Evolutionary conservation across 1,140 invertebrate species (phyloP).

Genomic region (Lasioglossum baleicum): DNA sequence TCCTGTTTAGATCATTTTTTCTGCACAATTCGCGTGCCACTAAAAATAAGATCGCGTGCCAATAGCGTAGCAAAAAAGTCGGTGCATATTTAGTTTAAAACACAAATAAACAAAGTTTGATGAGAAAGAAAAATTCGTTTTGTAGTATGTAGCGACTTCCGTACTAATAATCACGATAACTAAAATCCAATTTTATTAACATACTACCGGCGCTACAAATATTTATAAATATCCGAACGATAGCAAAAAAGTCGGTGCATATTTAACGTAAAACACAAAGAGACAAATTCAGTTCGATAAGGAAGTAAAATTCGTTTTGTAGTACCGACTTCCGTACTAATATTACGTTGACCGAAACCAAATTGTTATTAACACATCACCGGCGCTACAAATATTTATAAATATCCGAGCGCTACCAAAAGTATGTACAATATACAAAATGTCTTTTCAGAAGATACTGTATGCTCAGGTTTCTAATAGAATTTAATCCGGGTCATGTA

Average conservation of each 20-base stretch:
- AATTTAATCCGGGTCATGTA: no score
- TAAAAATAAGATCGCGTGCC: slow-evolving; percentile 14
- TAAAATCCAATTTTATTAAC: no score
- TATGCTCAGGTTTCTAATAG: no score
- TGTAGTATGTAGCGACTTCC: background rate
- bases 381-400: no score
- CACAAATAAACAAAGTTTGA: background rate
- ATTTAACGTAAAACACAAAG: background rate
- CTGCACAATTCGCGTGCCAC: background rate
- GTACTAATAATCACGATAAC: no score
- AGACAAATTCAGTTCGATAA: background rate
- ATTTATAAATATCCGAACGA: no score
- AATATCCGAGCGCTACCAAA: no score
- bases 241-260: slow-evolving; percentile 12
- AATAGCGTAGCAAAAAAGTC: slow-evolving; percentile 6
- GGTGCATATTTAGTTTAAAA: background rate
- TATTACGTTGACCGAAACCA: no score
- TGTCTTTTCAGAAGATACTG: no score
- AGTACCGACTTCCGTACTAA: background rate
- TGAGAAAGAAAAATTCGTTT: background rate
- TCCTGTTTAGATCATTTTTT: background rate
- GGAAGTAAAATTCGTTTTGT: background rate
- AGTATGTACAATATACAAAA: no score
- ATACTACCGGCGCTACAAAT: no score
- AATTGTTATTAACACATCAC: no score